A percentile compares a stretch with the other conserved stretches of the same genome.
These are phyloP conservation scores for Blera fallax DNA, from an alignment of 2,888 invertebrate species.

Conservation along the genomic window DNA sequence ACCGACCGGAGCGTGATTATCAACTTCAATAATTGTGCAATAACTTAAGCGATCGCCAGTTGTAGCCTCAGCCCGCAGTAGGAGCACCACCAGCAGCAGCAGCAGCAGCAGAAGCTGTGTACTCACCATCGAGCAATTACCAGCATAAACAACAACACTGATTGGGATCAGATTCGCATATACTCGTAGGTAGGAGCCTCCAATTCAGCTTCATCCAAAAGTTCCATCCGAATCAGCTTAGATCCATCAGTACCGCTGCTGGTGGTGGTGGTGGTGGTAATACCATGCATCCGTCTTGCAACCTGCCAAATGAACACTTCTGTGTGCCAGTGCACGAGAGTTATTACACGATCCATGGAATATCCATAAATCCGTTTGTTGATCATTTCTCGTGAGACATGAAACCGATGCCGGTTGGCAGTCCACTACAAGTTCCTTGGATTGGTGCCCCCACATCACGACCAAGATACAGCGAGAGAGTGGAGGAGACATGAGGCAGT, in stretches of 20 bases:
- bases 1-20: slow-evolving; percentile 56
- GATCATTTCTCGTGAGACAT: slow-evolving; percentile 69
- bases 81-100: not conserved
- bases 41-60: slow-evolving; percentile 67
- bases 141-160: slow-evolving; percentile 70
- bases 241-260: slow-evolving; percentile 42
- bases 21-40: slow-evolving; percentile 68
- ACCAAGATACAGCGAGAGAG: not conserved
- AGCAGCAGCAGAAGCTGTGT: slow-evolving; percentile 8
- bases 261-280: not conserved
- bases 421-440: slow-evolving; percentile 34
- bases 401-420: slow-evolving; percentile 43
- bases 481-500: not conserved
- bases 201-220: slow-evolving; percentile 12
- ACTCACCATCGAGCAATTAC: slow-evolving; percentile 68
- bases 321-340: slow-evolving; percentile 67
- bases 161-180: slow-evolving; percentile 63
- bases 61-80: slow-evolving; percentile 5
- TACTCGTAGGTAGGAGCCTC: slow-evolving; percentile 5
- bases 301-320: slow-evolving; percentile 73
- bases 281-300: slow-evolving; percentile 66
- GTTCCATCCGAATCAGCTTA: slow-evolving; percentile 52
- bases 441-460: slow-evolving; percentile 49
- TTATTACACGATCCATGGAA: slow-evolving; percentile 70
- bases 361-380: slow-evolving; percentile 70